Conservation (phyloP, 2,113 vertebrate genomes). For the Halcyon malimbica region DNA sequence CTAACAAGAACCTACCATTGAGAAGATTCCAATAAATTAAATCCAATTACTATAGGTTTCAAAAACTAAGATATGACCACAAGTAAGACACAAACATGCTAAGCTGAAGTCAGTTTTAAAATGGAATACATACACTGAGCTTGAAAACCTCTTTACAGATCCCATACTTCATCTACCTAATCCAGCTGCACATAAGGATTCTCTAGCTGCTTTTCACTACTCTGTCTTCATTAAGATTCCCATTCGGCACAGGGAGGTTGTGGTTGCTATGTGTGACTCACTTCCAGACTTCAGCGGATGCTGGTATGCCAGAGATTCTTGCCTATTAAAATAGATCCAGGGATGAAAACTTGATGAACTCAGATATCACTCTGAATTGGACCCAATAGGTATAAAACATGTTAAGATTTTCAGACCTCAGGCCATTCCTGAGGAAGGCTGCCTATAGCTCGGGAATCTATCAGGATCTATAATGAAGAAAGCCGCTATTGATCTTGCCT, state of each 20-base stretch:
- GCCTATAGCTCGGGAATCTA: neutral
- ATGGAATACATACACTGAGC: neutral
- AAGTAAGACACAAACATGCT: neutral
- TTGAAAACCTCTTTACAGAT: neutral
- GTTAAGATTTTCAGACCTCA: neutral
- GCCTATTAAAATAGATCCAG: neutral
- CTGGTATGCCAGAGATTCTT: neutral
- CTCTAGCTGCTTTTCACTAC: neutral
- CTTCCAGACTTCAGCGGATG: slow-evolving; percentile 12
- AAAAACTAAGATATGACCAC: neutral
- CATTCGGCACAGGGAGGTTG: neutral
- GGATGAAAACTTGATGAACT: neutral
- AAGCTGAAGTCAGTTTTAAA: neutral
- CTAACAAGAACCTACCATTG: neutral
- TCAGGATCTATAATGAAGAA: neutral
- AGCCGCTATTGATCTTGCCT: neutral
- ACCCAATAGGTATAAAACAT: neutral
- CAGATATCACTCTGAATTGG: neutral
- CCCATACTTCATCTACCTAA: neutral
- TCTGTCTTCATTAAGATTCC: neutral
- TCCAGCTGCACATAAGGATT: slow-evolving; percentile 5
- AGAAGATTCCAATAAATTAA: neutral
- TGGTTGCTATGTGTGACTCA: slow-evolving; percentile 40
- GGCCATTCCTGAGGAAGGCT: neutral
- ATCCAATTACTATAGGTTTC: neutral